These are phyloP conservation scores for Drosophila meridiana DNA, from an alignment of 2,888 invertebrate species.

Conservation along the genomic window DNA sequence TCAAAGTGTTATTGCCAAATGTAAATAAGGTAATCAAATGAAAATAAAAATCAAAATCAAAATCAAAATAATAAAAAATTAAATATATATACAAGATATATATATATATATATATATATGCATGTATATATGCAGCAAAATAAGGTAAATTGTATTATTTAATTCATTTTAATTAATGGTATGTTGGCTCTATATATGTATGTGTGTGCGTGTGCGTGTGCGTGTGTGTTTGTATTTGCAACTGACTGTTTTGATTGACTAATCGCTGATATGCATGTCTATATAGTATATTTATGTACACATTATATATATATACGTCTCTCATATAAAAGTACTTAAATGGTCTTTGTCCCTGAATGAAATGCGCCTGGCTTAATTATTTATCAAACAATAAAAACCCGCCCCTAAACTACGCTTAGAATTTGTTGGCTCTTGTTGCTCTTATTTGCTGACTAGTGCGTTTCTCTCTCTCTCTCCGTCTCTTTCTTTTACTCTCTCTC, in stretches of 20 bases:
- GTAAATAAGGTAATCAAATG: slow-evolving; percentile 53
- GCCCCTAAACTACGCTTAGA: slow-evolving; percentile 36
- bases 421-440: slow-evolving; percentile 57
- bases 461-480: slow-evolving; percentile 7
- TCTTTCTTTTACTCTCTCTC: background rate
- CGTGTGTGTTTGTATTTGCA: slow-evolving; percentile 19
- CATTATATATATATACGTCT: slow-evolving; percentile 23
- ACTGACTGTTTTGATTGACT: slow-evolving; percentile 48
- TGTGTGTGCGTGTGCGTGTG: background rate
- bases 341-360: slow-evolving; percentile 79
- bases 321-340: slow-evolving; percentile 71
- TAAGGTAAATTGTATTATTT: slow-evolving; percentile 40
- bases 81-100: slow-evolving; percentile 36
- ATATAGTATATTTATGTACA: slow-evolving; percentile 35
- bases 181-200: slow-evolving; percentile 56
- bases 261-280: slow-evolving; percentile 42
- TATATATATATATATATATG: slow-evolving; percentile 23
- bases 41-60: slow-evolving; percentile 24
- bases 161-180: slow-evolving; percentile 74
- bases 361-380: slow-evolving; percentile 62
- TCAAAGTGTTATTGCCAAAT: slow-evolving; percentile 77
- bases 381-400: slow-evolving; percentile 14
- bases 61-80: slow-evolving; percentile 31
- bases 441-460: slow-evolving; percentile 63
- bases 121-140: slow-evolving; percentile 17